Conservation (phyloP, 1,140 invertebrate species). For the Aphidius gifuensis region DNA sequence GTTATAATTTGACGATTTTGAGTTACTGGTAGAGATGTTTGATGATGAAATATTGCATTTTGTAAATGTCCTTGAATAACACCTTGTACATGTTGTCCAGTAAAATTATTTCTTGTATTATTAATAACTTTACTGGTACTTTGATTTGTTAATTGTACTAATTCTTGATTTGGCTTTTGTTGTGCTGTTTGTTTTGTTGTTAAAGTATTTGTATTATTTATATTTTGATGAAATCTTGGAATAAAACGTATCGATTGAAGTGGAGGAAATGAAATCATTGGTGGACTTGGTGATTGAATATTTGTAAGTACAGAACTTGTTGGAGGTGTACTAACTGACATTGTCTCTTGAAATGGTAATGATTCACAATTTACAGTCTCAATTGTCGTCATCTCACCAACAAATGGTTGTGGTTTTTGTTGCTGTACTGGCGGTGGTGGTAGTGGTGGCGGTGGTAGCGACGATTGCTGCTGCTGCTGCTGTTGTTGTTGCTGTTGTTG, state of each 20-base stretch:
- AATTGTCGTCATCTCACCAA: conserved; percentile 22
- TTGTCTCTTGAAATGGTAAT: conserved; percentile 40
- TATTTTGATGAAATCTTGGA: conserved; percentile 46
- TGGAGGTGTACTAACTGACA: conserved; percentile 39
- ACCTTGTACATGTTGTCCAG: conserved; percentile 45
- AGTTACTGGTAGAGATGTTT: conserved; percentile 29
- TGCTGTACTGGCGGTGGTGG: conserved; percentile 20
- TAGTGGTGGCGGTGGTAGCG: conserved; percentile 1
- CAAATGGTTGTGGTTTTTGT: conserved; percentile 29
- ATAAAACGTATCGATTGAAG: conserved; percentile 51
- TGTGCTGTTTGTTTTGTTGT: conserved; percentile 36
- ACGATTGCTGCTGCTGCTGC: conserved; percentile 1
- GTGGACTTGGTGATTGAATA: conserved; percentile 44
- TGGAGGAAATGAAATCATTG: conserved; percentile 49
- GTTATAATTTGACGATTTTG: conserved; percentile 46
- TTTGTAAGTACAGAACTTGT: conserved; percentile 47
- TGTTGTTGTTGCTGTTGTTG: conserved; percentile 25
- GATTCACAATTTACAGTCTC: conserved; percentile 39
- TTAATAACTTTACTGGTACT: conserved; percentile 14
- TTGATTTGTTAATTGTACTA: conserved; percentile 34
- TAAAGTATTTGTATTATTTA: conserved; percentile 29
- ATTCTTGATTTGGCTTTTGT: conserved; percentile 43
- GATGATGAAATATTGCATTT: conserved; percentile 47
- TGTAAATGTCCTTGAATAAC: conserved; percentile 30
- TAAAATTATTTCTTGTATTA: conserved; percentile 14